phyloP scores from a whole-genome alignment of 2,113 vertebrate genomes.

The Fukomys damarensis region DNA sequence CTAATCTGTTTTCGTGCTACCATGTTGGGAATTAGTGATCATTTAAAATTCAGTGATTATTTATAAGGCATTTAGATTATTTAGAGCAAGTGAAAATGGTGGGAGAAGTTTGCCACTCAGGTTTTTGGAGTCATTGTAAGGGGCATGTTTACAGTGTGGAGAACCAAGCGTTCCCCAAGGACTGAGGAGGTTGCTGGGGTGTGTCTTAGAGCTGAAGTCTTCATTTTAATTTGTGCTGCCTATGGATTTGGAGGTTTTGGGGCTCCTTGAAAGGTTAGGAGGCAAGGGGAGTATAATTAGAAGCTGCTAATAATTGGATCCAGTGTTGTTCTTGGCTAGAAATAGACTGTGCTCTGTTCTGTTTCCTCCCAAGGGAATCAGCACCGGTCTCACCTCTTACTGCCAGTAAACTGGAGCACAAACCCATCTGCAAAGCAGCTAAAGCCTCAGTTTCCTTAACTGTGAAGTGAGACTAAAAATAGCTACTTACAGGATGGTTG shows the following conservation, averaged over 20 bases:
- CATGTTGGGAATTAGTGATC: not conserved
- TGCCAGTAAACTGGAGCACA: not conserved
- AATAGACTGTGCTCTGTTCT: not conserved
- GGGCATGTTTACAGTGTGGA: not conserved
- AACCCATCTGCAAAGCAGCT: not conserved
- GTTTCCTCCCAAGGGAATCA: not conserved
- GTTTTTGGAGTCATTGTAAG: not conserved
- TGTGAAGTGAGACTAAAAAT: conserved; percentile 19
- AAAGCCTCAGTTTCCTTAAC: not conserved
- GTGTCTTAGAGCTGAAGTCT: not conserved
- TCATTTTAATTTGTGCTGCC: not conserved
- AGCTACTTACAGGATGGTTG: not conserved
- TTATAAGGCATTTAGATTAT: not conserved
- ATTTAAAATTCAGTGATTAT: not conserved
- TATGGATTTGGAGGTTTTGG: not conserved
- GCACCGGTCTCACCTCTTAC: not conserved
- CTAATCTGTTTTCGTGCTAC: not conserved
- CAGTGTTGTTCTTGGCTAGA: conserved; percentile 24
- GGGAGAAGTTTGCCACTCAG: not conserved
- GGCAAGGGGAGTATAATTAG: not conserved
- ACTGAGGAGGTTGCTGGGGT: not conserved
- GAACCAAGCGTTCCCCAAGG: not conserved
- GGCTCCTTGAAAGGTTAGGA: not conserved
- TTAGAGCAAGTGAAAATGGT: not conserved
- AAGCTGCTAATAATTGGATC: not conserved